phyloP scores from a whole-genome alignment of 2,797 vertebrate species.

The Malacoraja senta region DNA sequence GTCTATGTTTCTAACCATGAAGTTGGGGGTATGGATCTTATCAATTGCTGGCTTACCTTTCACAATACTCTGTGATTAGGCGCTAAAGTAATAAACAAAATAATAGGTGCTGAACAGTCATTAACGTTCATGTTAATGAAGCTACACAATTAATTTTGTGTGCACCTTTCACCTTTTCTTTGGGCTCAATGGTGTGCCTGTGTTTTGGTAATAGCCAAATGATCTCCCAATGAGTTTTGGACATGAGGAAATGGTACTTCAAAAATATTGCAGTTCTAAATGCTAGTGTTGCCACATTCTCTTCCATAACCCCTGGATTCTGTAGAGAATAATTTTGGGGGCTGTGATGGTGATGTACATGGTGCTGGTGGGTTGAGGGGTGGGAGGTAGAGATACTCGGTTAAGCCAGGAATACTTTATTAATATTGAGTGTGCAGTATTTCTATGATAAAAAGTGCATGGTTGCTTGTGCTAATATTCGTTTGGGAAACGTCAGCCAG shows the following conservation, averaged over 20 bases:
- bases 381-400: not conserved
- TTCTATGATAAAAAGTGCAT: not conserved
- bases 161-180: no score
- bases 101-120: no score
- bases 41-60: no score
- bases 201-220: not conserved
- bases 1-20: no score
- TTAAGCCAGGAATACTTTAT: not conserved
- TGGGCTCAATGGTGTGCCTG: no score
- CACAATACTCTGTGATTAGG: no score
- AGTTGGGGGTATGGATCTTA: no score
- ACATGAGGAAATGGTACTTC: not conserved
- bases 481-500: no score
- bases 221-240: not conserved
- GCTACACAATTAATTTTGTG: no score
- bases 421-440: not conserved
- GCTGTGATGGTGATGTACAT: not conserved
- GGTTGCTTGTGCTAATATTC: not conserved
- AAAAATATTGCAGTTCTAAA: not conserved
- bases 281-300: not conserved
- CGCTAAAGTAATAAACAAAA: no score
- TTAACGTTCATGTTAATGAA: no score
- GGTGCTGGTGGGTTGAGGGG: no score
- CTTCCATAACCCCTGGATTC: not conserved
- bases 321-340: not conserved